phyloP scores from a whole-genome alignment of 1,140 invertebrate species.

The Hyphantria cunea region DNA sequence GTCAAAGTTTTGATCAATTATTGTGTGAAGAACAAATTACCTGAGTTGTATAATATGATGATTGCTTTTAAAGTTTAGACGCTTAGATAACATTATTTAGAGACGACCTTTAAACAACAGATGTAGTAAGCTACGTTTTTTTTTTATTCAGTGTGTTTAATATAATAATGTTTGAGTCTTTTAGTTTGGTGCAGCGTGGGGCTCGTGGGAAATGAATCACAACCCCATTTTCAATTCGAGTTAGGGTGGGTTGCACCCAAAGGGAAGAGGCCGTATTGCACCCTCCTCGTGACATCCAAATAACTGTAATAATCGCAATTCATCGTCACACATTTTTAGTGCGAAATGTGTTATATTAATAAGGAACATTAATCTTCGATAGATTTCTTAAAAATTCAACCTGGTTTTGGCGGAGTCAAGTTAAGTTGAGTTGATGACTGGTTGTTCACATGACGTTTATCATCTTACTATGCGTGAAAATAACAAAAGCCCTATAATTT shows the following conservation, averaged over 20 bases:
- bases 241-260: conserved; percentile 60
- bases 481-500: no score
- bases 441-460: no score
- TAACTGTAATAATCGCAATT: conserved; percentile 72
- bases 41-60: conserved; percentile 1
- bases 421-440: background rate
- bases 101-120: conserved; percentile 5
- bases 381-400: no score
- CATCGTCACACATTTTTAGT: conserved; percentile 46
- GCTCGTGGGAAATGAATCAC: conserved; percentile 79
- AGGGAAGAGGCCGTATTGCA: conserved; percentile 60
- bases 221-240: conserved; percentile 78
- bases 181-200: conserved; percentile 52
- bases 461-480: no score
- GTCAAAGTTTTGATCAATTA: conserved; percentile 4
- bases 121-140: conserved; percentile 17
- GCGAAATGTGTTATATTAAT: conserved; percentile 15
- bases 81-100: no score
- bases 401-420: background rate
- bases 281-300: conserved; percentile 70
- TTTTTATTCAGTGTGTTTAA: conserved; percentile 26
- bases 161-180: conserved; percentile 65
- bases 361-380: background rate
- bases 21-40: conserved; percentile 30
- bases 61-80: conserved; percentile 3